Conservation (phyloP, 2,113 vertebrate genomes). For the Notarius lentiginosus region DNA sequence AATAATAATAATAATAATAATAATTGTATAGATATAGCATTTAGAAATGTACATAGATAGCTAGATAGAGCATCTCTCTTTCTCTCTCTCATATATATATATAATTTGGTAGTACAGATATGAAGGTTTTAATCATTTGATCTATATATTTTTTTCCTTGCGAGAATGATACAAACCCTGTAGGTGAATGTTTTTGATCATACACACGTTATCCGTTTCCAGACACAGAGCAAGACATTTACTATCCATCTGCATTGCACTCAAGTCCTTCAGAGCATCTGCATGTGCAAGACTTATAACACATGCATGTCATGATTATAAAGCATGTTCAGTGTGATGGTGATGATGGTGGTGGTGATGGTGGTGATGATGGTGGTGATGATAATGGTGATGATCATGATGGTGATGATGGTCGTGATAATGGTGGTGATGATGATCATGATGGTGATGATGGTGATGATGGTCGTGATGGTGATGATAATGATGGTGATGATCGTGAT, state of each 20-base stretch:
- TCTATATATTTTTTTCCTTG: background rate
- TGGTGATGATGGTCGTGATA: no score
- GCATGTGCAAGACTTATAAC: background rate
- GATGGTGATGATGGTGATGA: fast-evolving
- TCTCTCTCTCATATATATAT: no score
- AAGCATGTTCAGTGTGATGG: background rate
- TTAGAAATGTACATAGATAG: background rate
- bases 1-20: background rate
- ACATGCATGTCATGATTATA: background rate
- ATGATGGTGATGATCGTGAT: no score
- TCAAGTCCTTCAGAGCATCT: background rate
- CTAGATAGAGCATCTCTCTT: background rate
- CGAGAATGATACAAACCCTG: no score
- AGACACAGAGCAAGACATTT: background rate
- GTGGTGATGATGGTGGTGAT: no score
- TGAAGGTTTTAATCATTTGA: background rate
- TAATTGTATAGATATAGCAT: background rate
- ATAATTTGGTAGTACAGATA: background rate
- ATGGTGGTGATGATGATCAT: no score
- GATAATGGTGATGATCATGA: fast-evolving
- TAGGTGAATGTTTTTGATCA: background rate
- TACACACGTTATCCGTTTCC: background rate
- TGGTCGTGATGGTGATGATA: no score
- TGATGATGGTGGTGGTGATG: no score
- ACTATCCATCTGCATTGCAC: background rate